Evolutionary conservation across 2,797 vertebrate genomes (phyloP), one percentile per base, ranked within the genome.

Genomic region (Parauchenoglanis ngamensis): DNA sequence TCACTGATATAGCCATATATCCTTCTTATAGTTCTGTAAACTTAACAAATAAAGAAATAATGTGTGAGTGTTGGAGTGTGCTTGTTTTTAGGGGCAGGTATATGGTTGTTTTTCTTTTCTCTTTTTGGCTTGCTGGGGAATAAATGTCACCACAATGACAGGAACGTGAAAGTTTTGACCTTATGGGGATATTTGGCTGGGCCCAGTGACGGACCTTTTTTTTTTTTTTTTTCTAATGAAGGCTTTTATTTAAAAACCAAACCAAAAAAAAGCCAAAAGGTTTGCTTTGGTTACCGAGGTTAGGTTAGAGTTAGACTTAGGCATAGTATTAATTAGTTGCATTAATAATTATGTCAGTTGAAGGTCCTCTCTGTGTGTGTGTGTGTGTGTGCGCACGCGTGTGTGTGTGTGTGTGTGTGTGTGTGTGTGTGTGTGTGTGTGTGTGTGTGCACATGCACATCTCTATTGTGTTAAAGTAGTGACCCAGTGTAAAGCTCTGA

Each of bases 401-500:
- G n/a, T 54, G 61, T 31, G 31, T 68, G 68, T 28, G 46, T 5
- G 28, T 59, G 15, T 75, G 25, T 19, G 0, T 1, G 49, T 23
- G 13, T 49, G 21, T 75, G 4, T 21, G 40, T 19, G 0, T 1
- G 49, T n/a, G 44, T 23, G n/a, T 54, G 61, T 31, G 31, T 68
- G 68, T 28, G 46, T 5, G 28, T 59, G 15, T 75, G 25, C 11
- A 10, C 10, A 40, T 23, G 35, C 70, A 77, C 46, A 70, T 84
- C 49, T 28, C 35, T 15, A 49, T 84, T 87, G n/a, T 87, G 72
- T 57, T 84, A 40, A 31, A 61, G 35, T 11, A 61, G 65, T 67
- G 78, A 82, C 84, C 83, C 49, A 28, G 61, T 82, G 52, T 35
- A 10, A 54, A 67, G 84, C 84, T 78, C 25, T 61, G 84, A 75